Evolutionary conservation across 2,888 invertebrate genomes (phyloP).

Genomic region (Pyrgus malvae): DNA sequence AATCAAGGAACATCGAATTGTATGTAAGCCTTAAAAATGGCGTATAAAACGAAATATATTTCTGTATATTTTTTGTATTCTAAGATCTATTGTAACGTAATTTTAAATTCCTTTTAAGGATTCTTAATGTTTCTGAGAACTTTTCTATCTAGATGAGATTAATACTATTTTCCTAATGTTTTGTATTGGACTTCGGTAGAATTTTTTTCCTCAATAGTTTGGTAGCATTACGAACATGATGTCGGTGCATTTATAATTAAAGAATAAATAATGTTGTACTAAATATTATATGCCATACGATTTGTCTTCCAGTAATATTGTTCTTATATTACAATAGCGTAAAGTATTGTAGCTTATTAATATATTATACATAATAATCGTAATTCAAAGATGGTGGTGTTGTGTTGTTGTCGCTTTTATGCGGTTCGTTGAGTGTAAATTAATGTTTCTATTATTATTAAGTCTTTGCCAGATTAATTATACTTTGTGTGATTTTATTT

Average conservation of each 20-base stretch:
- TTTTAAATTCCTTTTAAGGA: constrained; percentile 43
- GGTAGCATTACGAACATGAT: constrained; percentile 68
- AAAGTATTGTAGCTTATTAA: constrained; percentile 79
- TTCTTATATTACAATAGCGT: constrained; percentile 76
- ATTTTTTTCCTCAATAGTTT: constrained; percentile 67
- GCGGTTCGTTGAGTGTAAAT: background rate
- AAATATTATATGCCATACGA: constrained; percentile 81
- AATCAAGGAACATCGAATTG: too few species aligned
- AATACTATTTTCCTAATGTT: constrained; percentile 76
- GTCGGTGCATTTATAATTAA: constrained; percentile 75
- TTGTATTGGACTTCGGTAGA: constrained; percentile 67
- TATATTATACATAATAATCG: constrained; percentile 63
- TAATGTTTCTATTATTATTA: background rate
- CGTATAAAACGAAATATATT: too few species aligned
- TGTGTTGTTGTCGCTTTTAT: constrained; percentile 39
- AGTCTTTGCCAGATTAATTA: too few species aligned
- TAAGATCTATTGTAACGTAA: constrained; percentile 35
- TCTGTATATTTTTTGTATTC: constrained; percentile 22
- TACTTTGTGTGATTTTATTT: too few species aligned
- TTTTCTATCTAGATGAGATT: constrained; percentile 65
- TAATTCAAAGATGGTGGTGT: constrained; percentile 58
- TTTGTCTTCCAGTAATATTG: constrained; percentile 82
- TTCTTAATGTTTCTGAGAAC: constrained; percentile 60
- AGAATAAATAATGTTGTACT: constrained; percentile 61
- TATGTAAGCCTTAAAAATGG: too few species aligned